These are phyloP conservation scores for Ascidia mentula DNA, from an alignment of 23 tunicate species.

Conservation along the genomic window DNA sequence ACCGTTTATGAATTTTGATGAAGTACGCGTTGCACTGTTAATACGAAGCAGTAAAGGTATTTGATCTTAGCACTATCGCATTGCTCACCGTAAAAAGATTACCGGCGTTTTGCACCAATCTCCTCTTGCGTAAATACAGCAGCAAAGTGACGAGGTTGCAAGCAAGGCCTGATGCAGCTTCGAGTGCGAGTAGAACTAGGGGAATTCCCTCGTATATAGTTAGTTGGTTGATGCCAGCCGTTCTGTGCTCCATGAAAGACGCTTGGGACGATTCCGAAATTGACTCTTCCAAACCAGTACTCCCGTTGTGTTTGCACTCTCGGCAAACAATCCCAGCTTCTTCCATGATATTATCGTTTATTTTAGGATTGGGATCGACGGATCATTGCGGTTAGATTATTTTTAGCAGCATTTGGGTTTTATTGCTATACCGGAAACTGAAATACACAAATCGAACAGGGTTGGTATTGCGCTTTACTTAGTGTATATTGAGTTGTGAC, in stretches of 20 bases:
- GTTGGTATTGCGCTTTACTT: too few species aligned
- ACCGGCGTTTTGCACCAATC: conserved; percentile 51
- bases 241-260: not conserved
- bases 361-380: too few species aligned
- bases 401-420: too few species aligned
- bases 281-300: not conserved
- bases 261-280: not conserved
- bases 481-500: too few species aligned
- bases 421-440: too few species aligned
- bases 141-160: conserved; percentile 35
- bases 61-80: too few species aligned
- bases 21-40: too few species aligned
- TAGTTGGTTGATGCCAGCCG: not conserved
- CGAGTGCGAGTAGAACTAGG: conserved; percentile 31
- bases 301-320: not conserved
- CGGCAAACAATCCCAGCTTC: not conserved
- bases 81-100: conserved; percentile 66
- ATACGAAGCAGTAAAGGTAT: too few species aligned
- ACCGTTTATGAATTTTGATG: too few species aligned
- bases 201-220: conserved; percentile 24
- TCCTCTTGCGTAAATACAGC: conserved; percentile 21
- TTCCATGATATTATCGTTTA: not conserved
- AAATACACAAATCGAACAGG: too few species aligned
- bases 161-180: conserved; percentile 29
- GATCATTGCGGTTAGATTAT: too few species aligned